Percentiles rank a stretch among this genome's conserved stretches.
Evolutionary conservation across 2,797 vertebrate genomes (phyloP).

Genomic region (Myotis pilosus): DNA sequence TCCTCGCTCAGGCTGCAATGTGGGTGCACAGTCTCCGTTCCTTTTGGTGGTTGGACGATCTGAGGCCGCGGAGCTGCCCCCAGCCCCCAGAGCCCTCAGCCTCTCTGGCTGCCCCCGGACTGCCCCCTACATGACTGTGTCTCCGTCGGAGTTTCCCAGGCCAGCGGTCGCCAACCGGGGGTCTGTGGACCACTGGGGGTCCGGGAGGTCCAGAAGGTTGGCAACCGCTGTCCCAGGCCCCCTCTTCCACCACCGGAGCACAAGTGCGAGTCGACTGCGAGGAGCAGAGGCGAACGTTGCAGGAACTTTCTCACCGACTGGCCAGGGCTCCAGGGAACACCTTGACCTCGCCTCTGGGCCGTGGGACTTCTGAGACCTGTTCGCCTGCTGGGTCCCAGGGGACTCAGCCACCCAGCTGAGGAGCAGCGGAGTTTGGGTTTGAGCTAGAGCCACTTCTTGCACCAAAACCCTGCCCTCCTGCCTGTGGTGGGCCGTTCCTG

Average conservation of each 20-base stretch:
- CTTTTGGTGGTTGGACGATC: neutral
- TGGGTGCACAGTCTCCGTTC: neutral
- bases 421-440: neutral
- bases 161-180: too few relatives aligned
- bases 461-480: neutral
- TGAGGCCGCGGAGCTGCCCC: neutral
- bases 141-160: neutral
- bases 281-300: neutral
- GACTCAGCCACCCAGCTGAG: neutral
- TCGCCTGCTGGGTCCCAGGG: neutral
- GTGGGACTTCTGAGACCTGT: neutral
- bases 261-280: neutral
- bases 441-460: neutral
- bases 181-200: too few relatives aligned
- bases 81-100: neutral
- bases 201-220: too few relatives aligned
- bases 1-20: neutral
- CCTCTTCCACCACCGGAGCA: neutral
- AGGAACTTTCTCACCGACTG: neutral
- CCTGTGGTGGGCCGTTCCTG: too few relatives aligned
- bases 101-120: neutral
- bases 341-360: neutral
- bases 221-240: neutral
- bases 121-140: neutral
- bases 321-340: neutral